These are phyloP conservation scores for Papilio machaon DNA, from an alignment of 1,140 invertebrate genomes.

Conservation along the genomic window DNA sequence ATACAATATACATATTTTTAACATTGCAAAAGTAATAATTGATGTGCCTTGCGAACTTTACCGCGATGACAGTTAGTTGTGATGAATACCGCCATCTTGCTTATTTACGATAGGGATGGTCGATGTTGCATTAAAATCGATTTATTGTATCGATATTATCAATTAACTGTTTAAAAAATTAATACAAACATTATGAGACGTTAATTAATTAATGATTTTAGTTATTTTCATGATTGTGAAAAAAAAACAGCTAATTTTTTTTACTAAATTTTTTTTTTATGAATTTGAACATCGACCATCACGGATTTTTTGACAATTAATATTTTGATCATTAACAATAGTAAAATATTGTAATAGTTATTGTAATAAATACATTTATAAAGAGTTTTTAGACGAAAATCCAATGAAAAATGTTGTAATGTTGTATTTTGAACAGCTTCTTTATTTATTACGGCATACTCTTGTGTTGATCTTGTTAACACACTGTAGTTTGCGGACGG, in stretches of 20 bases:
- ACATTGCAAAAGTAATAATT: conserved; percentile 25
- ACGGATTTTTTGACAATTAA: not conserved
- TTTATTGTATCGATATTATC: not conserved
- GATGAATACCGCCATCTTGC: conserved; percentile 25
- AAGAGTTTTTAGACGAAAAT: not conserved
- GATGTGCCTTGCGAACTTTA: conserved; percentile 35
- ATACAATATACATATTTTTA: conserved; percentile 32
- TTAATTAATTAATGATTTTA: not conserved
- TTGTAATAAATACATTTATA: not conserved
- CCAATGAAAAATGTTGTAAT: not conserved
- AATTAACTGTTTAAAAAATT: not conserved
- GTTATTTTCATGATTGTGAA: no score
- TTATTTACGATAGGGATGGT: not conserved
- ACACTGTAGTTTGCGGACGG: conserved; percentile 5
- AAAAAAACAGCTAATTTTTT: not conserved
- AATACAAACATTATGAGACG: not conserved
- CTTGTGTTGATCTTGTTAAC: conserved; percentile 19
- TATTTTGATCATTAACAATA: not conserved
- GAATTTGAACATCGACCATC: not conserved
- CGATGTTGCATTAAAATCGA: conserved; percentile 5
- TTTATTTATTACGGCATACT: conserved; percentile 9
- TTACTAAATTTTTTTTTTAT: not conserved
- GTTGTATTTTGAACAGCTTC: not conserved
- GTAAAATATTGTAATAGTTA: conserved; percentile 7
- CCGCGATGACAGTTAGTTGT: conserved; percentile 30